These are phyloP conservation scores for Calycopis cecrops DNA, from an alignment of 1,140 invertebrate species.

Conservation along the genomic window DNA sequence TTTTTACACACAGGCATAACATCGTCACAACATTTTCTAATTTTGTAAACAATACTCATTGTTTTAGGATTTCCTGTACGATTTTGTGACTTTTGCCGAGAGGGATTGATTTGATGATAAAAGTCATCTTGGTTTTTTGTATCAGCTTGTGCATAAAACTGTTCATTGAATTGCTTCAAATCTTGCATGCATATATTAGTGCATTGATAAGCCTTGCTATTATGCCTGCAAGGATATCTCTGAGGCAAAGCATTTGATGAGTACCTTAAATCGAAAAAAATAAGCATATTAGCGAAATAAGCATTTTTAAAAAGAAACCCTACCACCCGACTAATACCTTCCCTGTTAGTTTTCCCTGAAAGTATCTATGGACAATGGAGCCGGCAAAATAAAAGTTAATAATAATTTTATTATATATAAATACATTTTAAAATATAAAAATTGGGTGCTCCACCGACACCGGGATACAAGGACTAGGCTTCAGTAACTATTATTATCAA, in stretches of 20 bases:
- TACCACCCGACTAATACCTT: conserved; percentile 12
- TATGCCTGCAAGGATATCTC: conserved; percentile 13
- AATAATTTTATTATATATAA: conserved; percentile 11
- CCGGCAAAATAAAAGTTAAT: conserved; percentile 12
- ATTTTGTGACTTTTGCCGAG: no score
- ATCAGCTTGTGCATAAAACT: conserved; percentile 12
- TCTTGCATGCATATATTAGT: conserved; percentile 13
- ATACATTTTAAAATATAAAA: conserved; percentile 10
- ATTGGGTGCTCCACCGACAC: conserved; percentile 8
- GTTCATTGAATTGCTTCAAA: conserved; percentile 13
- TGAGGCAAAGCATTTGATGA: conserved; percentile 10
- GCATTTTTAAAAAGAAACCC: conserved; percentile 15
- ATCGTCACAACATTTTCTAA: no score
- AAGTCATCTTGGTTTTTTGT: conserved; percentile 12
- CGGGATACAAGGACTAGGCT: conserved; percentile 12
- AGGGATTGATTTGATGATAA: conserved; percentile 16
- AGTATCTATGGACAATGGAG: conserved; percentile 10
- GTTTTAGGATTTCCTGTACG: no score
- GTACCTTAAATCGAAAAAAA: conserved; percentile 12
- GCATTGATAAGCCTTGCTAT: conserved; percentile 10
- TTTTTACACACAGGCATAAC: no score
- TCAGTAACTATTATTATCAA: conserved; percentile 12
- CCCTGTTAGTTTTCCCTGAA: conserved; percentile 14
- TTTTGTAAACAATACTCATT: no score
- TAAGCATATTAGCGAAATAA: conserved; percentile 13